Evolutionary conservation across 2,888 invertebrate species (phyloP).

Genomic region (Pseudococcus viburni): DNA sequence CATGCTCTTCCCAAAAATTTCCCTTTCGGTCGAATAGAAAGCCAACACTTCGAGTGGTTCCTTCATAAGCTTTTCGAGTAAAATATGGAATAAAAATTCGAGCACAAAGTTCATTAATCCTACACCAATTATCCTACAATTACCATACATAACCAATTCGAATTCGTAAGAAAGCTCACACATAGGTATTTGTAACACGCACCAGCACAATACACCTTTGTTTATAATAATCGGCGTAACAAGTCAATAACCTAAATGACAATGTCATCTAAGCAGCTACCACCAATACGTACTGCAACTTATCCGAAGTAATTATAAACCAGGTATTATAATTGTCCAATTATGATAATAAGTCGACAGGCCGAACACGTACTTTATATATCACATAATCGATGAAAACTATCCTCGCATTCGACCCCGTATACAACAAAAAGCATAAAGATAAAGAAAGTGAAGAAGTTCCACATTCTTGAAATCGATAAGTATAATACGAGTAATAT

Average conservation of each 20-base stretch:
- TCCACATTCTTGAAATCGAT: conserved; percentile 54
- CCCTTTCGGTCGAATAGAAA: too few relatives aligned
- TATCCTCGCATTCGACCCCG: not conserved
- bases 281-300: not conserved
- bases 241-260: conserved; percentile 45
- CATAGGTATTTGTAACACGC: not conserved
- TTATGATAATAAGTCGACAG: conserved; percentile 28
- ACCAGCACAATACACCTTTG: conserved; percentile 5
- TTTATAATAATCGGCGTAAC: not conserved
- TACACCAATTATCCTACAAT: not conserved
- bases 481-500: not conserved
- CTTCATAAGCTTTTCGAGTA: too few relatives aligned
- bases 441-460: conserved; percentile 39
- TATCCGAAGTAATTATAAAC: conserved; percentile 1
- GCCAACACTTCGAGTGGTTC: too few relatives aligned
- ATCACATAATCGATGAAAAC: conserved; percentile 18
- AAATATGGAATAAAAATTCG: not conserved
- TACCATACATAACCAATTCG: not conserved
- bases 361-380: not conserved
- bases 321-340: conserved; percentile 5
- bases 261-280: not conserved
- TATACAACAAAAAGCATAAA: not conserved
- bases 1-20: too few relatives aligned
- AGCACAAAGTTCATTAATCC: not conserved
- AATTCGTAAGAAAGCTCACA: not conserved